phyloP scores from a whole-genome alignment of 2,113 vertebrate species.

The Erythrolamprus reginae region DNA sequence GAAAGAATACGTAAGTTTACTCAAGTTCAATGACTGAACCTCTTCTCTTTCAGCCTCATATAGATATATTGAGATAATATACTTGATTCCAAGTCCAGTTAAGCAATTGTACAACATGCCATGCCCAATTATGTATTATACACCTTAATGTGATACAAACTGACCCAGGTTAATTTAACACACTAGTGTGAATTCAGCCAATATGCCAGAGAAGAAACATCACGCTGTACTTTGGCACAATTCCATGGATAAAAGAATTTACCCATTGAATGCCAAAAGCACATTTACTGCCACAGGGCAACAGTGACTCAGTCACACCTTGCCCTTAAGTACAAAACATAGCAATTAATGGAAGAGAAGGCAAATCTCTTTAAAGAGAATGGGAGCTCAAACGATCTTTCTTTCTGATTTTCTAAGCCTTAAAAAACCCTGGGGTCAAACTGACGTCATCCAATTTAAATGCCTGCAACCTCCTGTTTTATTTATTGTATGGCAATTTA shows the following conservation, averaged over 20 bases:
- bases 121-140: neutral
- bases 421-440: neutral
- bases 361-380: neutral
- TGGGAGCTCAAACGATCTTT: neutral
- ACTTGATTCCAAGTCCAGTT: neutral
- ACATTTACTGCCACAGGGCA: neutral
- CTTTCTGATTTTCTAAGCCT: neutral
- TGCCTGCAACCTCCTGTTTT: neutral
- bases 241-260: neutral
- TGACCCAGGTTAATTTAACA: neutral
- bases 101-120: neutral
- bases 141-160: neutral
- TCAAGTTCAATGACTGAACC: no score
- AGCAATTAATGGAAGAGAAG: neutral
- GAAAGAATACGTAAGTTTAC: neutral
- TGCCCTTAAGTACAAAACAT: neutral
- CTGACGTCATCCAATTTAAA: neutral
- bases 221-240: neutral
- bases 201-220: neutral
- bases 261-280: neutral
- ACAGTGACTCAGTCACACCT: neutral
- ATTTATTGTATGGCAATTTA: no score
- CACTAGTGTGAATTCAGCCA: neutral
- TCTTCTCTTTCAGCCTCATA: neutral
- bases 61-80: neutral